Percentiles rank a stretch among this genome's conserved stretches.
phyloP scores from a whole-genome alignment of 2,797 vertebrate species.

The Choloepus didactylus region DNA sequence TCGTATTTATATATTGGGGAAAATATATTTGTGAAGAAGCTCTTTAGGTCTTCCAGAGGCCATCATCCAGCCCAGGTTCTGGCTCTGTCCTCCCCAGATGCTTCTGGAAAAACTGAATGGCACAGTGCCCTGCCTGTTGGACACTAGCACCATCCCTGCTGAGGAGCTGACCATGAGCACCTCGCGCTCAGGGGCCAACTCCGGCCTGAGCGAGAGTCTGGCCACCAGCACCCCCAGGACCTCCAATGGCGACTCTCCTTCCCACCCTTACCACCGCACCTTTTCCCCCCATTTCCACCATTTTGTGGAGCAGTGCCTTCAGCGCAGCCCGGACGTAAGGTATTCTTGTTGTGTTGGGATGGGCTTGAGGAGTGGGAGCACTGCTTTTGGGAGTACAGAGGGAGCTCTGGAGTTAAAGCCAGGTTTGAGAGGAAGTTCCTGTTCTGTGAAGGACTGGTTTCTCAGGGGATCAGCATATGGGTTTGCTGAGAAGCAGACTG shows the following conservation, averaged over 20 bases:
- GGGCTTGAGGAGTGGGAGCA: accelerated
- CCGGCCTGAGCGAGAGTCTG: conserved; percentile 92
- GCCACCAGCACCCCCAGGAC: conserved; percentile 88
- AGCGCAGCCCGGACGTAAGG: conserved; percentile 95
- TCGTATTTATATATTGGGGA: background rate
- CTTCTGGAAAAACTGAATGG: conserved; percentile 98
- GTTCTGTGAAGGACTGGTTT: background rate
- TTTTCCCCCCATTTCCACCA: conserved; percentile 96
- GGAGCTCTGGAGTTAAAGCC: background rate
- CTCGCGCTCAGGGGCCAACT: conserved; percentile 93
- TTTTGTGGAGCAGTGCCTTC: conserved; percentile 97
- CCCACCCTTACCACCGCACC: conserved; percentile 96
- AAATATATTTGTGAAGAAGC: background rate
- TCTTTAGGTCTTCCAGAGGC: background rate
- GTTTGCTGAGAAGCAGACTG: conserved; percentile 7
- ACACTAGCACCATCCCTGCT: conserved; percentile 97
- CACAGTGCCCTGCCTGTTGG: conserved; percentile 96
- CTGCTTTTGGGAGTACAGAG: background rate
- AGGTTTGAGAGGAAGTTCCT: background rate
- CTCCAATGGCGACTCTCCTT: conserved; percentile 93
- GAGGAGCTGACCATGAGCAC: conserved; percentile 96
- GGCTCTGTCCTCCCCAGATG: conserved; percentile 90
- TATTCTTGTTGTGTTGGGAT: conserved; percentile 66
- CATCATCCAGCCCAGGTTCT: background rate
- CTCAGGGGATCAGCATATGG: background rate